These are phyloP conservation scores for Pachypanchax playfairii DNA, from an alignment of 2,113 vertebrate species.

Conservation along the genomic window DNA sequence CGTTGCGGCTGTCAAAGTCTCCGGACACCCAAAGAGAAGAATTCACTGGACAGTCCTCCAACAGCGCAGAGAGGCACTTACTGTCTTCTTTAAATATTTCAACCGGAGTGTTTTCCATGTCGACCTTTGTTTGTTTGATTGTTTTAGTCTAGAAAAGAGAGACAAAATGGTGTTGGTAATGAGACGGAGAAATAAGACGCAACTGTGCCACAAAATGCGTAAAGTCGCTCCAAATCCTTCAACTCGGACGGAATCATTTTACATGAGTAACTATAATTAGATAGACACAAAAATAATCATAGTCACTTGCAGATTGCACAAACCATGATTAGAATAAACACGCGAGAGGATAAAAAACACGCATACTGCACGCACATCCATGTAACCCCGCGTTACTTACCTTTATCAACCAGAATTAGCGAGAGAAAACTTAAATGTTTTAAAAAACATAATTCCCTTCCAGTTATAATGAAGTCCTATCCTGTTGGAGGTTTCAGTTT, in stretches of 20 bases:
- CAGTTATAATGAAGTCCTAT: neutral
- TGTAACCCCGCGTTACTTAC: constrained; percentile 52
- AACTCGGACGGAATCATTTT: no score
- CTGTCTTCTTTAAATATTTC: constrained; percentile 74
- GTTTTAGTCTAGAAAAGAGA: neutral
- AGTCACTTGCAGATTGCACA: constrained; percentile 27
- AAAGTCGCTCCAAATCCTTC: neutral
- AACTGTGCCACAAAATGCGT: constrained; percentile 10
- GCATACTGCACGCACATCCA: constrained; percentile 1
- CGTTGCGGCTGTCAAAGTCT: constrained; percentile 61
- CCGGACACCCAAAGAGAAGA: constrained; percentile 61
- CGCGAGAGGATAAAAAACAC: neutral
- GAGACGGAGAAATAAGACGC: neutral
- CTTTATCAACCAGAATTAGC: constrained; percentile 22
- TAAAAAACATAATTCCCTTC: neutral
- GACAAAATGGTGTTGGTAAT: neutral
- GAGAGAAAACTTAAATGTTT: neutral
- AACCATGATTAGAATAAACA: constrained; percentile 6
- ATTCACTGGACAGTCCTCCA: constrained; percentile 70
- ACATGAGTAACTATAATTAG: no score
- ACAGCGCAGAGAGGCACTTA: constrained; percentile 58
- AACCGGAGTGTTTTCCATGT: constrained; percentile 73
- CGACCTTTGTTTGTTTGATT: constrained; percentile 40
- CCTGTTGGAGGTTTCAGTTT: no score
- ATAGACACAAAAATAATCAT: no score